Conservation (phyloP, 2,797 vertebrate genomes). For the Oreonectes daqikongensis region DNA sequence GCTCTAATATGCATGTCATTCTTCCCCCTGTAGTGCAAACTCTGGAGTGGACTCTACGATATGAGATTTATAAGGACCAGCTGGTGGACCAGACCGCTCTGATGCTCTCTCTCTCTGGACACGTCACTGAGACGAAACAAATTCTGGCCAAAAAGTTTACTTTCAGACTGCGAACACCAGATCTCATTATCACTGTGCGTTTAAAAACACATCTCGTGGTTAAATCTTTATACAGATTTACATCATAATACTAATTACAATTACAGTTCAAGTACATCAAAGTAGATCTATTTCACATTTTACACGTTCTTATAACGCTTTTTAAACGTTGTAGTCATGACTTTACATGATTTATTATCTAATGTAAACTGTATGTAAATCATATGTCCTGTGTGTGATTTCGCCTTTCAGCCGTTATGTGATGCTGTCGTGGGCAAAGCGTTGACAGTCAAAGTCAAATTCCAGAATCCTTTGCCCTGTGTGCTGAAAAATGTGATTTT, state of each 20-base stretch:
- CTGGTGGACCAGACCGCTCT: slow-evolving; percentile 88
- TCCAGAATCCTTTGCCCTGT: neutral
- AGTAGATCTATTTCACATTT: too few species aligned
- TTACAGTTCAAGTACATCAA: too few species aligned
- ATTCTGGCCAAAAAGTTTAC: slow-evolving; percentile 84
- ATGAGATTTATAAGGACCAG: slow-evolving; percentile 80
- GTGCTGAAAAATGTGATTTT: neutral
- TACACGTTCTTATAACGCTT: too few species aligned
- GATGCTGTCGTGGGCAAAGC: neutral
- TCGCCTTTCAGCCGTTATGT: neutral
- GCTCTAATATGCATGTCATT: neutral
- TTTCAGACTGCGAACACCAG: slow-evolving; percentile 86
- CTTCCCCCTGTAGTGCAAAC: slow-evolving; percentile 67
- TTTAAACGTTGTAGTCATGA: too few species aligned
- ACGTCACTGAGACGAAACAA: slow-evolving; percentile 78
- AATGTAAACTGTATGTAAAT: neutral
- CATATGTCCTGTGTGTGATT: neutral
- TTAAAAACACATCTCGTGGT: neutral
- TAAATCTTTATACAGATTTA: too few species aligned
- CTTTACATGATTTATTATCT: too few species aligned
- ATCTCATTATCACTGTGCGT: slow-evolving; percentile 81
- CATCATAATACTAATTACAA: too few species aligned
- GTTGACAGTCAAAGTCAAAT: neutral
- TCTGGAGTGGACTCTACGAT: slow-evolving; percentile 73
- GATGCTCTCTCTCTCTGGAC: slow-evolving; percentile 82